phyloP scores from a whole-genome alignment of 2,888 invertebrate species.

The Acleris cristana region DNA sequence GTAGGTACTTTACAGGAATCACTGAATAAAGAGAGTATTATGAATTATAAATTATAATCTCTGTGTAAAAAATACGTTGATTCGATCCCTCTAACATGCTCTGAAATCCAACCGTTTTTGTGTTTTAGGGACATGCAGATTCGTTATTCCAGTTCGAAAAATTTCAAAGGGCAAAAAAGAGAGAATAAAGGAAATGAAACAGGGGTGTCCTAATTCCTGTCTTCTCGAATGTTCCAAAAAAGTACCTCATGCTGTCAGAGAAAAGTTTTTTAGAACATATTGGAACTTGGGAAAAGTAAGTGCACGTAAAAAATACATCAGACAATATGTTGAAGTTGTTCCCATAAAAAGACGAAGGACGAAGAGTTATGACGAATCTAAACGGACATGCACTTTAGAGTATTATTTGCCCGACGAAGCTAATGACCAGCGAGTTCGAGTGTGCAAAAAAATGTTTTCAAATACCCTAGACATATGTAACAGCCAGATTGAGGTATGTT shows the following conservation, averaged over 20 bases:
- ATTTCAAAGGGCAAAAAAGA: background rate
- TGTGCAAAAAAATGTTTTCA: conserved; percentile 1
- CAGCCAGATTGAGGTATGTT: too few species aligned
- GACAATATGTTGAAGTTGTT: background rate
- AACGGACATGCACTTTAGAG: background rate
- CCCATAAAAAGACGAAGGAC: conserved; percentile 3
- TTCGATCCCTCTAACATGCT: too few species aligned
- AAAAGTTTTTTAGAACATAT: background rate
- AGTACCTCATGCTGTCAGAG: background rate
- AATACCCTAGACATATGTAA: background rate
- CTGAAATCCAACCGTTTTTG: background rate
- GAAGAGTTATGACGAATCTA: background rate
- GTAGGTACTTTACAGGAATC: too few species aligned
- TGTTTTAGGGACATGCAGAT: background rate
- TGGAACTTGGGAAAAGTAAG: background rate
- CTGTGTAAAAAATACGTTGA: too few species aligned
- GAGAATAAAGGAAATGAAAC: background rate
- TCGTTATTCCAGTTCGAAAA: background rate
- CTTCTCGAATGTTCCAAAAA: background rate
- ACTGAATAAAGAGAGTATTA: too few species aligned
- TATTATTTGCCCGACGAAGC: background rate
- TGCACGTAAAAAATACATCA: background rate
- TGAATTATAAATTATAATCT: too few species aligned
- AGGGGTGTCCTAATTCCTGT: background rate
- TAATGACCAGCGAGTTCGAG: background rate